phyloP scores from a whole-genome alignment of 2,797 vertebrate genomes.

The Rhynchonycteris naso region DNA sequence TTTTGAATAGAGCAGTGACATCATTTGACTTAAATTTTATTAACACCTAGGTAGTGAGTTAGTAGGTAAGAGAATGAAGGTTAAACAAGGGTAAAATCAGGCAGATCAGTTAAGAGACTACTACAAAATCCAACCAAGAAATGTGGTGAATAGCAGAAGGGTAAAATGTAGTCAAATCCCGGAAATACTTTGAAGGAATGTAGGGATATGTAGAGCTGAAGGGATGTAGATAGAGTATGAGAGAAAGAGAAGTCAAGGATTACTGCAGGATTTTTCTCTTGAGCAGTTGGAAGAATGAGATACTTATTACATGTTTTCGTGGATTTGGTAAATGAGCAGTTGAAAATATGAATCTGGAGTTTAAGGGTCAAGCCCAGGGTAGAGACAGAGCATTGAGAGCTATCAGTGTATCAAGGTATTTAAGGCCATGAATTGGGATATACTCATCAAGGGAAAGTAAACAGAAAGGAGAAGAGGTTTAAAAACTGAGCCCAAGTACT shows the following conservation, averaged over 20 bases:
- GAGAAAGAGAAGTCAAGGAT: not conserved
- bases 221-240: not conserved
- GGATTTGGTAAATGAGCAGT: not conserved
- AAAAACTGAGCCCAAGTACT: not conserved
- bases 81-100: not conserved
- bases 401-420: not conserved
- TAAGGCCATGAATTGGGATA: not conserved
- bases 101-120: not conserved
- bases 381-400: not conserved
- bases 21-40: not conserved
- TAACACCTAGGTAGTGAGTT: not conserved
- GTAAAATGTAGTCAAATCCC: not conserved
- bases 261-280: not conserved
- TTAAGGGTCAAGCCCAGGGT: not conserved
- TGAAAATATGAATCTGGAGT: conserved; percentile 20
- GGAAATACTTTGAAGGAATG: not conserved
- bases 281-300: not conserved
- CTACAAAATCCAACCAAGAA: not conserved
- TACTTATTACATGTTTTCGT: not conserved
- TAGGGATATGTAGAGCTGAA: not conserved
- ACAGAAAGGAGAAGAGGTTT: not conserved
- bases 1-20: not conserved
- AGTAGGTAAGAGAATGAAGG: not conserved
- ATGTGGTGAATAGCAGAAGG: not conserved
- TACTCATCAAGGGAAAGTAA: not conserved